phyloP scores from a whole-genome alignment of 2,113 vertebrate species.

The Paedocypris sp. region DNA sequence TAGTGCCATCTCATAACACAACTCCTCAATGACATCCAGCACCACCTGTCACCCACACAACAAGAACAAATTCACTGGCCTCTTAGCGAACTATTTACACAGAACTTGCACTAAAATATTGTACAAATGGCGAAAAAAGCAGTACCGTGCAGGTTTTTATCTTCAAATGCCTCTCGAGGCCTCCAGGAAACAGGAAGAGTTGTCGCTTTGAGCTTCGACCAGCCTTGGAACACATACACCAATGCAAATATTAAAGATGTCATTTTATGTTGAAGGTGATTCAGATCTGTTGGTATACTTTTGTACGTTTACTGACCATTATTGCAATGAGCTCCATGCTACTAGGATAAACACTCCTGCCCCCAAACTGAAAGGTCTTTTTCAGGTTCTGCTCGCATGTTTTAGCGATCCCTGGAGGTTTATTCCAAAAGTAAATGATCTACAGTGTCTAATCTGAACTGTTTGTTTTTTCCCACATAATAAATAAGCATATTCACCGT shows the following conservation, averaged over 20 bases:
- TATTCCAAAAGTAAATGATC: too few species aligned
- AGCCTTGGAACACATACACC: slow-evolving; percentile 55
- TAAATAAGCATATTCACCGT: slow-evolving; percentile 67
- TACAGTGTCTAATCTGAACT: too few species aligned
- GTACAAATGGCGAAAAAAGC: not conserved
- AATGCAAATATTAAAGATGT: not conserved
- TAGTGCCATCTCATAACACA: slow-evolving; percentile 87
- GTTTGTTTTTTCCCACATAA: too few species aligned
- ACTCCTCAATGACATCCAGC: slow-evolving; percentile 81
- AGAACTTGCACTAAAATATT: not conserved
- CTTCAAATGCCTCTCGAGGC: slow-evolving; percentile 85
- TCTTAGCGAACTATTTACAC: not conserved
- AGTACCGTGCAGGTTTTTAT: slow-evolving; percentile 76
- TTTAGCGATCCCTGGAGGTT: slow-evolving; percentile 75
- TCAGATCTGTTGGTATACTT: not conserved
- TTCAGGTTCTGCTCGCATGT: slow-evolving; percentile 86
- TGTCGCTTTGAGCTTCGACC: slow-evolving; percentile 94
- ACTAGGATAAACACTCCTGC: slow-evolving; percentile 73
- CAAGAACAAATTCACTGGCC: not conserved
- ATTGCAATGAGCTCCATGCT: slow-evolving; percentile 86
- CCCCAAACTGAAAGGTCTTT: slow-evolving; percentile 78
- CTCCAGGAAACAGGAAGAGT: slow-evolving; percentile 84
- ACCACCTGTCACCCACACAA: slow-evolving; percentile 62
- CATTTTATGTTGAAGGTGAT: too few species aligned
- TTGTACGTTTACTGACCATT: slow-evolving; percentile 68